Evolutionary conservation across 2,888 invertebrate genomes (phyloP), one percentile per base, ranked within the genome.

Genomic region (Nomada fabriciana): DNA sequence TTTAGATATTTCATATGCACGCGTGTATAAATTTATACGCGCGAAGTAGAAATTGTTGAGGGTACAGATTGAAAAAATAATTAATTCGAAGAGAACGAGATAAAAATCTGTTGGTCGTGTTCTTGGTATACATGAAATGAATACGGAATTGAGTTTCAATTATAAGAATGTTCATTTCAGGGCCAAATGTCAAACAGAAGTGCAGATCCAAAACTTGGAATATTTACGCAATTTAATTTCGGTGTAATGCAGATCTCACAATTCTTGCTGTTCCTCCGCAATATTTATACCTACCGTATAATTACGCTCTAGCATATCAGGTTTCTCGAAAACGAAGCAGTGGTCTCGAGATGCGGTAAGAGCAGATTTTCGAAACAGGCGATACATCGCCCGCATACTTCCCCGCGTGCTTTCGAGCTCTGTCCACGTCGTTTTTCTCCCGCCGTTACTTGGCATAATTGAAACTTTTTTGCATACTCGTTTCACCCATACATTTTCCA

Each of bases 381-480:
- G 57, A 65, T 20, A 23, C 4, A 47, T 2, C 43, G 25, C n/a
- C 13, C 63, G 55, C 64, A 9, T 73, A 57, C 47, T 57, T 73
- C 55, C 55, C 43, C 55, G 63, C 72, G 72, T 55, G 47, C 47
- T 36, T 59, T 4, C 23, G 60, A 60, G 5, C 53, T n/a, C 42
- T 29, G 42, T 64, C 57, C 20, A 15, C 52, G 15, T 63, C 67
- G 20, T 50, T 23, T 43, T 57, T 64, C 29, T 43, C 25, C 29
- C 25, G 3, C 13, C 53, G 25, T 73, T 60, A 42, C 63, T 76
- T 25, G 60, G n/a, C 63, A 59, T 81, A 81, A 81, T 73, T 78
- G 69, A 81, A 78, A 70, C 69, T 79, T 65, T 64, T 68, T 74
- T 23, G 15, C 67, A 29, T 67, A 36, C 11, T 29, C 42, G n/a